These are phyloP conservation scores for Xerus rutilus DNA, from an alignment of 2,797 vertebrate species.

Conservation along the genomic window DNA sequence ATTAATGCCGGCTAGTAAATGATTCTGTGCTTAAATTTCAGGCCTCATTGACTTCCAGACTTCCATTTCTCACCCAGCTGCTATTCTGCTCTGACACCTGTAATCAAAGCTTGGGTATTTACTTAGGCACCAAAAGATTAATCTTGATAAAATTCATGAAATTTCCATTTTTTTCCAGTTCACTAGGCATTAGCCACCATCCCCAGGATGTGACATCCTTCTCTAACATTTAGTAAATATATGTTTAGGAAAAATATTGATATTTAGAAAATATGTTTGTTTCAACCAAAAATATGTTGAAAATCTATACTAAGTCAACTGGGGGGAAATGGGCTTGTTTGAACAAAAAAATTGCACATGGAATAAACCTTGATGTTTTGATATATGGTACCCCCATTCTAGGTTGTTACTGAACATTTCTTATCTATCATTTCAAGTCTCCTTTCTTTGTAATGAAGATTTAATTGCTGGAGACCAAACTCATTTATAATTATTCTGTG, in stretches of 20 bases:
- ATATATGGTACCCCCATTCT: neutral
- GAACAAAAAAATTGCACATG: neutral
- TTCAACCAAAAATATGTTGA: neutral
- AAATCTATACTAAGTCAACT: neutral
- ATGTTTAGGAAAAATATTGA: neutral
- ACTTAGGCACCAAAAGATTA: constrained; percentile 46
- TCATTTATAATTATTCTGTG: constrained; percentile 8
- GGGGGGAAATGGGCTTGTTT: neutral
- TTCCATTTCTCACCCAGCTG: constrained; percentile 62
- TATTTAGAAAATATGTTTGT: constrained; percentile 45
- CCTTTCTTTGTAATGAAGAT: neutral
- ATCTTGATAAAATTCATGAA: constrained; percentile 66
- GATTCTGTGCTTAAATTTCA: constrained; percentile 70
- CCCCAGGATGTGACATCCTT: neutral
- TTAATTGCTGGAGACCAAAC: constrained; percentile 33
- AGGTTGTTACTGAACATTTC: neutral
- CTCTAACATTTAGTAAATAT: constrained; percentile 17
- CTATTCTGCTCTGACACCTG: constrained; percentile 48
- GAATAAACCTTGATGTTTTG: neutral
- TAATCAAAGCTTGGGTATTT: constrained; percentile 73
- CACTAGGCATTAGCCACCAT: constrained; percentile 3
- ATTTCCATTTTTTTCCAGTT: constrained; percentile 1
- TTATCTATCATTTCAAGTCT: neutral
- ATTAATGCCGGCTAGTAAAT: constrained; percentile 62
- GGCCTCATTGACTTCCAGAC: constrained; percentile 35